Base-by-base conservation (phyloP, 2,113 vertebrate species). In the Clinocottus analis region DNA sequence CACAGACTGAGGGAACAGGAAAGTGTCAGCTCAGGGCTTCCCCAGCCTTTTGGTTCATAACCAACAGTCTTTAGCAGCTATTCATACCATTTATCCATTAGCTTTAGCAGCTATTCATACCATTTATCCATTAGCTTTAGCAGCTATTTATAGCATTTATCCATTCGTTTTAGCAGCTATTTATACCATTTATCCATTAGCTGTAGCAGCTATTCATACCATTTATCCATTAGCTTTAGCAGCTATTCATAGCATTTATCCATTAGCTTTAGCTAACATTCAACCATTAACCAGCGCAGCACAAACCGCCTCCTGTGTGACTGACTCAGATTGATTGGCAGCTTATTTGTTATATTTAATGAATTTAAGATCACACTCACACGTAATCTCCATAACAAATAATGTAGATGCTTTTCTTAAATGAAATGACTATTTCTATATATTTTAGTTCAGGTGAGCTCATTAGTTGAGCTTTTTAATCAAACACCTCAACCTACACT, bases 1-100 rank as follows among this genome's bases (percentile, higher is more conserved):
- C 31, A 85, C 51, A 77, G 60, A 72, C 69, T 72, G 25, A 53
- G 49, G 61, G 49, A 55, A 27, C 35, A 51, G 23, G 49, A 43
- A 39, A 25, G 66, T 8, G 5, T 13, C 0, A 63, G 14, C 43
- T 35, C 51, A 80, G 41, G 12, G 72, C 8, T 77, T 85, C 65
- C 77, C 80, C 62, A 73, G 70, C 45, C 1, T 17, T 21, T 23
- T 2, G 5, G 4, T 17, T 63, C 12, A 56, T 74, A 37, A 43
- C n/a, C 47, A 49, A 21, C 45, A 43, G 13, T 3, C 43, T 5
- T 45, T 19, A 56, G 31, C 13, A 47, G 7, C 45, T 47, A 47
- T 19, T 19, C 19, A 14, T 29, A 21, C 1, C 10, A 1, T 58
- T 19, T 39, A 69, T 45, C 25, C 2, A 6, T 65, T 6, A 12